Evolutionary conservation across 2,113 vertebrate species (phyloP).

Genomic region (Orthonyx spaldingii): DNA sequence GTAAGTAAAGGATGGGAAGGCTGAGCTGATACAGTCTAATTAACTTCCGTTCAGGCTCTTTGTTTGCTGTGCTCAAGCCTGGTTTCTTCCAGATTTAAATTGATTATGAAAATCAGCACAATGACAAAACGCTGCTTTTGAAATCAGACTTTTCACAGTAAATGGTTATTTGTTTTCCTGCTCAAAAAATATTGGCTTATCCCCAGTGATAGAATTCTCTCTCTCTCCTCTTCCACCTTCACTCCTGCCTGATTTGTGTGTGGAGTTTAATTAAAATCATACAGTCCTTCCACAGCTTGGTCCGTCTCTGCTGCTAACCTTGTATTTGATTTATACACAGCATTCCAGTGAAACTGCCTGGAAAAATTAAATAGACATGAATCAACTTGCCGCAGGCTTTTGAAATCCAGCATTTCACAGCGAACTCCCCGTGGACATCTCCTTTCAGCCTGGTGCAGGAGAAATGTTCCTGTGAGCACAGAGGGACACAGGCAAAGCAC

Average conservation of each 20-base stretch:
- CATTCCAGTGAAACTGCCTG: conserved; percentile 59
- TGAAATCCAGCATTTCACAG: conserved; percentile 43
- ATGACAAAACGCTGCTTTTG: conserved; percentile 20
- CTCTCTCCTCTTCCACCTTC: not conserved
- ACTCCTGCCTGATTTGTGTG: conserved; percentile 17
- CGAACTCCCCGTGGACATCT: conserved; percentile 1
- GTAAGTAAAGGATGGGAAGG: not conserved
- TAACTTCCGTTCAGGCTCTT: not conserved
- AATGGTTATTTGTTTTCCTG: conserved; percentile 31
- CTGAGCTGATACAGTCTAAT: not conserved
- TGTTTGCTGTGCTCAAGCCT: not conserved
- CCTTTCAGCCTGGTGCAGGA: conserved; percentile 22
- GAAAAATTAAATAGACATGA: conserved; percentile 65
- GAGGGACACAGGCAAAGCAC: not conserved
- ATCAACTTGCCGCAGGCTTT: conserved; percentile 55
- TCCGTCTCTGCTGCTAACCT: conserved; percentile 8
- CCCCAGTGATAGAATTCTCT: not conserved
- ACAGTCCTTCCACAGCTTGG: conserved; percentile 20
- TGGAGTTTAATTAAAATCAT: conserved; percentile 59
- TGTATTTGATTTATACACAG: conserved; percentile 42
- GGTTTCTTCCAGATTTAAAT: conserved; percentile 28
- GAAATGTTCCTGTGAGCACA: conserved; percentile 13
- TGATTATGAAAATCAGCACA: conserved; percentile 15
- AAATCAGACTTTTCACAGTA: conserved; percentile 23
- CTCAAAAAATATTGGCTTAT: conserved; percentile 2